phyloP scores from a whole-genome alignment of 1,140 invertebrate genomes.

The Atopsyche davidsoni region DNA sequence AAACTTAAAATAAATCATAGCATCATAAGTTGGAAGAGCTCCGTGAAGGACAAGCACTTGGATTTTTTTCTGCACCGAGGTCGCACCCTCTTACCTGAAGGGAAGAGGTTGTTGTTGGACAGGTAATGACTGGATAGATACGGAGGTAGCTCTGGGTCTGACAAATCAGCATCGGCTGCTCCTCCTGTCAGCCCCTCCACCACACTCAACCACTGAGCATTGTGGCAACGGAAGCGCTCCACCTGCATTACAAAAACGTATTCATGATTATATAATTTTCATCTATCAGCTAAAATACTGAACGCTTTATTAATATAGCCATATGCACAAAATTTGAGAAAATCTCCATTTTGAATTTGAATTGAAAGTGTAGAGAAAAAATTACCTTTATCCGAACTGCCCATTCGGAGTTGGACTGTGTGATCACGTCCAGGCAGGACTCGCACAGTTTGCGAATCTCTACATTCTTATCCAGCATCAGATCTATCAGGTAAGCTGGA shows the following conservation, averaged over 20 bases:
- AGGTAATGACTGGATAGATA: conserved; percentile 68
- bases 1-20: not conserved
- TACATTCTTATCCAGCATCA: conserved; percentile 95
- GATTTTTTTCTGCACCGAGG: not conserved
- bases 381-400: conserved; percentile 75
- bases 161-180: conserved; percentile 48
- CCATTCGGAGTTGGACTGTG: conserved; percentile 87
- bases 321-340: not conserved
- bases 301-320: too few species aligned
- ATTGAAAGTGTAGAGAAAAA: conserved; percentile 4
- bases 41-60: not conserved
- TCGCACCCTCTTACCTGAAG: conserved; percentile 47
- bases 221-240: conserved; percentile 94
- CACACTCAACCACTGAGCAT: conserved; percentile 97
- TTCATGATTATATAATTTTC: not conserved
- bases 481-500: conserved; percentile 92
- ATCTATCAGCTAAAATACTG: too few species aligned
- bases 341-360: not conserved
- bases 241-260: conserved; percentile 41
- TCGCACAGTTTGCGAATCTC: conserved; percentile 89
- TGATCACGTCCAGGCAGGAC: conserved; percentile 85
- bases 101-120: conserved; percentile 60
- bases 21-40: not conserved
- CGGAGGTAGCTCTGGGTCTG: conserved; percentile 55
- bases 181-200: conserved; percentile 62